Evolutionary conservation across 2,113 vertebrate genomes (phyloP).

Genomic region (Paramisgurnus dabryanus): DNA sequence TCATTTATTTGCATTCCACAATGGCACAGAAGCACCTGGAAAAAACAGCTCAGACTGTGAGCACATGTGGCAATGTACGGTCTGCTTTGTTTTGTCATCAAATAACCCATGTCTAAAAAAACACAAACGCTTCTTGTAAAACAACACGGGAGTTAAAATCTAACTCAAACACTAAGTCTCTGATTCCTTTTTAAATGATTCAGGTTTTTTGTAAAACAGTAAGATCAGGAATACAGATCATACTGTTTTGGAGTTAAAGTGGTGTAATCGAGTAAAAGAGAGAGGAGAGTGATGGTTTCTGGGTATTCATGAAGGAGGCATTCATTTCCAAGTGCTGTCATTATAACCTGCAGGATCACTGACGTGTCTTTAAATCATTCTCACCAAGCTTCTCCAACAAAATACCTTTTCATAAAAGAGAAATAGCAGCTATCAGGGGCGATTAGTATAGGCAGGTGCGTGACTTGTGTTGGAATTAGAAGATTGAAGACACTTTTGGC

Average conservation of each 20-base stretch:
- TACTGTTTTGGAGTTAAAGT: background rate
- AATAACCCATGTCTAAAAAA: background rate
- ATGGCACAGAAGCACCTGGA: conserved; percentile 24
- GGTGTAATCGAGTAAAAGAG: conserved; percentile 7
- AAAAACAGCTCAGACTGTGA: conserved; percentile 11
- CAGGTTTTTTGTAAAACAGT: background rate
- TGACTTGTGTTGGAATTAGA: background rate
- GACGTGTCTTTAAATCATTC: conserved; percentile 50
- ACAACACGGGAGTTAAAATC: background rate
- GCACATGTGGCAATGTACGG: conserved; percentile 5
- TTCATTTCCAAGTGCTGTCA: conserved; percentile 57
- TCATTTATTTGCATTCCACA: conserved; percentile 13
- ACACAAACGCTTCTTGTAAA: background rate
- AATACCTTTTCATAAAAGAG: conserved; percentile 1
- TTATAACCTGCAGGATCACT: conserved; percentile 44
- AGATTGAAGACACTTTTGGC: background rate
- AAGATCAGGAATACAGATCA: conserved; percentile 14
- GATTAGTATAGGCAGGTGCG: background rate
- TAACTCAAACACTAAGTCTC: background rate
- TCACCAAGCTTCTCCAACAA: background rate
- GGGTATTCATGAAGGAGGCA: conserved; percentile 57
- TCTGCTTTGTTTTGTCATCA: background rate
- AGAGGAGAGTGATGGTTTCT: conserved; percentile 53
- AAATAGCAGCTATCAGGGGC: background rate
- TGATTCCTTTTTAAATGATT: background rate